These are phyloP conservation scores for Agrotis exclamationis DNA, from an alignment of 2,888 invertebrate species.

Conservation along the genomic window DNA sequence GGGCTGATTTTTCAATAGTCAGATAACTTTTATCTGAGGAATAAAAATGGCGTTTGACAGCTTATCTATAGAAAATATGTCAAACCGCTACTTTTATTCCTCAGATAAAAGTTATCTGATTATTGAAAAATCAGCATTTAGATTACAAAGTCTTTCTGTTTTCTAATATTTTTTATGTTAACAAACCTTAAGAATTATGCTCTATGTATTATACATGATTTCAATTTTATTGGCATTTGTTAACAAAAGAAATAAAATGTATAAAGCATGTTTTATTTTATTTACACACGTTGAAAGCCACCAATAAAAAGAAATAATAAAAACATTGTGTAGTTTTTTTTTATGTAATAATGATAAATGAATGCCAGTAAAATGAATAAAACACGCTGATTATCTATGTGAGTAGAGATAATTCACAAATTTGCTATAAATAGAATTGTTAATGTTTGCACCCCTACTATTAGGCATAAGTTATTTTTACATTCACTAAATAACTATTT, in stretches of 20 bases:
- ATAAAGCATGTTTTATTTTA: background rate
- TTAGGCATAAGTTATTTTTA: slow-evolving; percentile 45
- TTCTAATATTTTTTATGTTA: slow-evolving; percentile 60
- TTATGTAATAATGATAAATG: background rate
- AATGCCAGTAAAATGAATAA: slow-evolving; percentile 38
- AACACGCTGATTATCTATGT: slow-evolving; percentile 35
- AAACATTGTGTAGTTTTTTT: background rate
- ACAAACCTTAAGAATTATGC: slow-evolving; percentile 54
- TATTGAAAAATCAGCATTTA: no score
- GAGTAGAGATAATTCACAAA: slow-evolving; percentile 39
- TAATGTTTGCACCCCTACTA: slow-evolving; percentile 21
- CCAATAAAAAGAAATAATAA: background rate
- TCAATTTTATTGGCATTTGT: slow-evolving; percentile 48
- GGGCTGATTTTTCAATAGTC: no score
- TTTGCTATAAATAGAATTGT: slow-evolving; percentile 50
- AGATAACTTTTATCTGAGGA: no score
- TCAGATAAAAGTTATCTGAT: no score
- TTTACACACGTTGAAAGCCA: slow-evolving; percentile 20
- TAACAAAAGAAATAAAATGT: background rate
- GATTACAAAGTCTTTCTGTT: slow-evolving; percentile 70
- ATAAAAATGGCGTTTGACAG: no score
- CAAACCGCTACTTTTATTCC: no score
- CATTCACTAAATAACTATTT: slow-evolving; percentile 62
- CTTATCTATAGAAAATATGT: no score
- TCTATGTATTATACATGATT: slow-evolving; percentile 56